A percentile compares a stretch with the other conserved stretches of the same genome.
Conservation (phyloP, 1,140 invertebrate species). For the Nasonia longicornis region DNA sequence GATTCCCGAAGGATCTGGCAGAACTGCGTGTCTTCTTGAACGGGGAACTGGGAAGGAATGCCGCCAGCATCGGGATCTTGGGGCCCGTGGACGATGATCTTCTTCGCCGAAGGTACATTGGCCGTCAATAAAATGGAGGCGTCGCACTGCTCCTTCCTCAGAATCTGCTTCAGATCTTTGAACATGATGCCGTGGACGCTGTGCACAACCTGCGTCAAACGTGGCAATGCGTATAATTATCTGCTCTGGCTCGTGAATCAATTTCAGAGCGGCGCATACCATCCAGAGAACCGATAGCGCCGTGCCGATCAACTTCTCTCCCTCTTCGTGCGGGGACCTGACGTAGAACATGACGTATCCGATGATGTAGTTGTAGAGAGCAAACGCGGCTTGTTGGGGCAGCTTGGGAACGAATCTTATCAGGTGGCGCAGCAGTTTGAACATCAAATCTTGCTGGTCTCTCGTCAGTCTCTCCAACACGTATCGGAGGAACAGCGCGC, state of each 20-base stretch:
- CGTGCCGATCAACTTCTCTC: conserved; percentile 92
- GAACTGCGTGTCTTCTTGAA: conserved; percentile 99
- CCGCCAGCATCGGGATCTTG: conserved; percentile 89
- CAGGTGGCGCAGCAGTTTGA: conserved; percentile 91
- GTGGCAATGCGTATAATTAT: no score
- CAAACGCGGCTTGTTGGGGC: conserved; percentile 97
- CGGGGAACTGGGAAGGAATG: conserved; percentile 98
- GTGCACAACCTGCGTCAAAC: conserved; percentile 78
- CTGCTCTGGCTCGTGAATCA: no score
- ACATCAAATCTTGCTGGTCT: conserved; percentile 95
- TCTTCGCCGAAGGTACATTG: conserved; percentile 98
- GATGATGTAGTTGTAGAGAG: conserved; percentile 99
- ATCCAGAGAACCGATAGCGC: conserved; percentile 97
- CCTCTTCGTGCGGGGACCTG: conserved; percentile 91
- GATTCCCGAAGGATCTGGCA: conserved; percentile 95
- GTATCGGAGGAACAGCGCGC: conserved; percentile 94
- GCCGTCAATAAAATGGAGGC: conserved; percentile 96
- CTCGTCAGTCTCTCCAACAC: conserved; percentile 95
- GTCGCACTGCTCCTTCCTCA: conserved; percentile 99
- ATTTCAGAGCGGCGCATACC: conserved; percentile 70
- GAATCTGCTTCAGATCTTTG: conserved; percentile 98
- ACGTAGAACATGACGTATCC: conserved; percentile 99
- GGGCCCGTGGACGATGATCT: conserved; percentile 97
- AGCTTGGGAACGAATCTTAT: conserved; percentile 93
- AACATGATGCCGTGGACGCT: conserved; percentile 99